phyloP scores from a whole-genome alignment of 2,113 vertebrate genomes.

The Verasper variegatus region DNA sequence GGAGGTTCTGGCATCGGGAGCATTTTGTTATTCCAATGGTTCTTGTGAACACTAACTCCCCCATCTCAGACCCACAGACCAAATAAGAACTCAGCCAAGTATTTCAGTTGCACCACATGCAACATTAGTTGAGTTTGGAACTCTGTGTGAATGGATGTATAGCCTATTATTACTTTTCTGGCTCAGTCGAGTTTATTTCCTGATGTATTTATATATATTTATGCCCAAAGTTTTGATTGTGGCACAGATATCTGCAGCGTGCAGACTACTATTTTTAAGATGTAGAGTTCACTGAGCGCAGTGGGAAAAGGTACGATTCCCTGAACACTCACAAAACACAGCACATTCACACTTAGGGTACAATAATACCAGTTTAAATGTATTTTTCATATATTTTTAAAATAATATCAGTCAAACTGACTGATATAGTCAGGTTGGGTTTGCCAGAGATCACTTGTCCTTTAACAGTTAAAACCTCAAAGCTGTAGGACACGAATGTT shows the following conservation, averaged over 20 bases:
- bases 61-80: conserved; percentile 55
- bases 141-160: conserved; percentile 33
- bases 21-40: conserved; percentile 75
- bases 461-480: too few relatives aligned
- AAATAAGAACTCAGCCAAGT: conserved; percentile 53
- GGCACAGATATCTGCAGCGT: conserved; percentile 7
- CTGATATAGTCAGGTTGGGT: too few relatives aligned
- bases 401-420: too few relatives aligned
- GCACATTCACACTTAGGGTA: conserved; percentile 3
- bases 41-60: conserved; percentile 62
- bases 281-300: conserved; percentile 13
- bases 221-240: conserved; percentile 17
- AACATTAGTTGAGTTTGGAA: conserved; percentile 56
- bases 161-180: conserved; percentile 50
- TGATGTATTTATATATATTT: conserved; percentile 37
- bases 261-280: conserved; percentile 1
- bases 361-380: conserved; percentile 1
- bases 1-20: conserved; percentile 68
- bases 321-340: conserved; percentile 1
- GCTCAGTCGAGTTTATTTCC: conserved; percentile 31
- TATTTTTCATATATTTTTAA: too few relatives aligned
- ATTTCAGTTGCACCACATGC: conserved; percentile 55
- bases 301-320: not conserved
- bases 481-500: too few relatives aligned
- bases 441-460: too few relatives aligned